Percentiles rank a stretch among this genome's conserved stretches.
Evolutionary conservation across 2,797 vertebrate genomes (phyloP).

Genomic region (Xiphorhynchus erythropygius): DNA sequence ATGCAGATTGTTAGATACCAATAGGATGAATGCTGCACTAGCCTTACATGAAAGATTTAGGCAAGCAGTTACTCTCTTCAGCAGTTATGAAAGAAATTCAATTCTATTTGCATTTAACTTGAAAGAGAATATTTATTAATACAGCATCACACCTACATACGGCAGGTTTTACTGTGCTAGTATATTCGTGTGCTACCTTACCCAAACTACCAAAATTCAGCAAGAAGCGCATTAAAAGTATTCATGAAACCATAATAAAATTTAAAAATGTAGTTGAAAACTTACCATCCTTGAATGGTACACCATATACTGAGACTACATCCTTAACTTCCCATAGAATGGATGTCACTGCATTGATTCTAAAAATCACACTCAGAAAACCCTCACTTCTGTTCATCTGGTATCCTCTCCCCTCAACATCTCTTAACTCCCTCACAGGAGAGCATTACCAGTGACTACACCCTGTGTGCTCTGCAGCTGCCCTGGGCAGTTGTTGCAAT

Average conservation of each 20-base stretch:
- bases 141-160: not conserved
- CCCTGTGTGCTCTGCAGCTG: not conserved
- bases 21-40: not conserved
- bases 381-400: not conserved
- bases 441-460: not conserved
- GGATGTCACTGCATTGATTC: not conserved
- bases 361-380: not conserved
- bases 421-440: not conserved
- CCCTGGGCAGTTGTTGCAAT: not conserved
- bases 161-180: not conserved
- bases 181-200: not conserved
- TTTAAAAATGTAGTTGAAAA: not conserved
- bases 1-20: conserved; percentile 27
- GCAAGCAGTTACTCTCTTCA: not conserved
- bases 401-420: not conserved
- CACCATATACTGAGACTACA: not conserved
- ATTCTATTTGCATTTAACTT: not conserved
- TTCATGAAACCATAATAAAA: not conserved
- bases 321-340: not conserved
- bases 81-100: not conserved
- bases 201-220: not conserved
- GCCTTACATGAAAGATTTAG: not conserved
- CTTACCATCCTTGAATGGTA: not conserved
- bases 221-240: not conserved
- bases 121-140: not conserved